Conservation (phyloP, 1,140 invertebrate species). For the Drosophila carrolli region DNA sequence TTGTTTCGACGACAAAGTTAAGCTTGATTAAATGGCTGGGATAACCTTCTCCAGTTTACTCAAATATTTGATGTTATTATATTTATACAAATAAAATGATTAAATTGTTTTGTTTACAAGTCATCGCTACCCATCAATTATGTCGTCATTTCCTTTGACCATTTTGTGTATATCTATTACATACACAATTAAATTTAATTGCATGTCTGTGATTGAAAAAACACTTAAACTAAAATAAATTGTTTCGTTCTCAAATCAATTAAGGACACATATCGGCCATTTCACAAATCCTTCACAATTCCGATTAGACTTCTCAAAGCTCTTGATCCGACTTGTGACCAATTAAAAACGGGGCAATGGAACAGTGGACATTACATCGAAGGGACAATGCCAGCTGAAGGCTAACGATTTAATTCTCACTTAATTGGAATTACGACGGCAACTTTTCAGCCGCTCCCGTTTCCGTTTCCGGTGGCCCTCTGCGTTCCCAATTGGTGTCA, state of each 20-base stretch:
- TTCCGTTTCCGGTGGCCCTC: constrained; percentile 22
- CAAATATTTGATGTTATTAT: too few relatives aligned
- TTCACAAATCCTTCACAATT: neutral
- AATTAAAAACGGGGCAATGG: constrained; percentile 57
- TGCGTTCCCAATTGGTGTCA: constrained; percentile 39
- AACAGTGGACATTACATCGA: constrained; percentile 1
- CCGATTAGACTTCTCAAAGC: constrained; percentile 9
- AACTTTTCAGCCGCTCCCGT: constrained; percentile 31
- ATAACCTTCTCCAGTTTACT: too few relatives aligned
- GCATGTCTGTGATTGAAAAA: too few relatives aligned
- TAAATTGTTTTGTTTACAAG: too few relatives aligned
- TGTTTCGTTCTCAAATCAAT: too few relatives aligned
- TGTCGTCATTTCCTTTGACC: too few relatives aligned
- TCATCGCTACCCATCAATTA: too few relatives aligned
- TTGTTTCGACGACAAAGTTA: too few relatives aligned
- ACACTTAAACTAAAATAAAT: neutral
- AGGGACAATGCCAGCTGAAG: constrained; percentile 39
- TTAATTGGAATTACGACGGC: constrained; percentile 77
- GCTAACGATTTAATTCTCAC: constrained; percentile 74
- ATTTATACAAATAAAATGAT: too few relatives aligned
- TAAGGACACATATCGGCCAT: constrained; percentile 1
- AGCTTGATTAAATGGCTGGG: too few relatives aligned
- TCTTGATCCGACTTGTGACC: constrained; percentile 47
- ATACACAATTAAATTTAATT: too few relatives aligned
- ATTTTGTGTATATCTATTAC: too few relatives aligned